Evolutionary conservation across 2,797 vertebrate genomes (phyloP).

Genomic region (Silurus lanzhouensis): DNA sequence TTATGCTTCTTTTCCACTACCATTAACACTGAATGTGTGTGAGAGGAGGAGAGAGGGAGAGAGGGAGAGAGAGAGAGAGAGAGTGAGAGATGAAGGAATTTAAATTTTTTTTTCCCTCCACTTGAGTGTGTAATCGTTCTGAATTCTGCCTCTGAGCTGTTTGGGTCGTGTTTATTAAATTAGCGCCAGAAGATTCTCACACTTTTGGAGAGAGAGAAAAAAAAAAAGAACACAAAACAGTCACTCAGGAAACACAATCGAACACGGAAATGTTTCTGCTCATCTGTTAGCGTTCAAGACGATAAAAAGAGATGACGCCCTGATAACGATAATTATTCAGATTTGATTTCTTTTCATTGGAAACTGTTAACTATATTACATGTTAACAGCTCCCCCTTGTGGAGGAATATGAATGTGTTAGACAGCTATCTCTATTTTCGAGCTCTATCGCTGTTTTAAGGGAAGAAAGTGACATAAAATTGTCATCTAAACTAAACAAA

Average conservation of each 20-base stretch:
- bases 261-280: background rate
- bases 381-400: background rate
- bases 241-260: background rate
- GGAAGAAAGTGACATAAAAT: background rate
- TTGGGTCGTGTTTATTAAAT: conserved; percentile 58
- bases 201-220: background rate
- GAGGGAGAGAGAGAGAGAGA: conserved; percentile 39
- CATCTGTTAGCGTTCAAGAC: background rate
- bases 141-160: conserved; percentile 61
- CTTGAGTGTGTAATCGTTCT: conserved; percentile 62
- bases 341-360: background rate
- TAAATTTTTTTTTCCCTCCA: conserved; percentile 45
- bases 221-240: background rate
- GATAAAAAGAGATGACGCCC: background rate
- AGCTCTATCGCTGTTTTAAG: background rate
- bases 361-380: no score
- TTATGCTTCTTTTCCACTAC: conserved; percentile 73
- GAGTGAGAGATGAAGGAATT: conserved; percentile 46
- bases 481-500: no score
- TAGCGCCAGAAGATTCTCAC: conserved; percentile 31
- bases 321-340: background rate
- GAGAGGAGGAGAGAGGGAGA: conserved; percentile 28
- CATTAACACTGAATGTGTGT: conserved; percentile 58
- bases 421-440: background rate
- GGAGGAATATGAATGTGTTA: background rate